Evolutionary conservation across 2,888 invertebrate species (phyloP), one percentile per base, ranked within the genome.

Genomic region (Cerastis rubricosa): DNA sequence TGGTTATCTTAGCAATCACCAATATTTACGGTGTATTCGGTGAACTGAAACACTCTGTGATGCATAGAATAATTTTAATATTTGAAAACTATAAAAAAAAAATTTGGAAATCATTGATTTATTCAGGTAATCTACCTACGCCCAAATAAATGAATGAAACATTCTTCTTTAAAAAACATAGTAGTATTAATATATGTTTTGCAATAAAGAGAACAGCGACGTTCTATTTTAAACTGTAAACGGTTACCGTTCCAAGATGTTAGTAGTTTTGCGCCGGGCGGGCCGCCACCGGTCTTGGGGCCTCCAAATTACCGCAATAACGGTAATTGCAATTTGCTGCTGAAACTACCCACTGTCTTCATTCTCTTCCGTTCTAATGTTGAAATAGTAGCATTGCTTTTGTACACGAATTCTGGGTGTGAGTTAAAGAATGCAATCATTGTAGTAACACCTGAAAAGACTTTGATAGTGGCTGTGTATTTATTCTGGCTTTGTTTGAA

Each of bases 311-410:
- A 94, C 95, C 91, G 93, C 93, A 92, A 95, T 95, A 94, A 95
- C 93, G 91, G 93, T 95, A 95, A 95, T 95, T 95, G 94, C 94
- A 93, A 94, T 94, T 94, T 94, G 93, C 93, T 90, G 89, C 90
- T 91, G 93, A 92, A 94, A 95, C 93, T 93, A 93, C 92, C 90
- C 90, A 90, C 93, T 90, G 92, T 93, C 95, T 95, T 94, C 93
- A 92, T 93, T 94, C 91, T 91, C 89, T 92, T 90, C 91, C 89
- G 90, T 89, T 89, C 90, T 93, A 94, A 94, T 92, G 92, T 93
- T 93, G 92, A 92, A 92, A 91, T 90, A 92, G 83, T 89, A 87
- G 74, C 75, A 83, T 84, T 84, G 83, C 76, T 83, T n/a, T 83
- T 81, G 70, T 76, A 76, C 29, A 66, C 65, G 40, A 74, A 67